phyloP scores from a whole-genome alignment of 1,140 invertebrate genomes.

The Bombus waltoni region DNA sequence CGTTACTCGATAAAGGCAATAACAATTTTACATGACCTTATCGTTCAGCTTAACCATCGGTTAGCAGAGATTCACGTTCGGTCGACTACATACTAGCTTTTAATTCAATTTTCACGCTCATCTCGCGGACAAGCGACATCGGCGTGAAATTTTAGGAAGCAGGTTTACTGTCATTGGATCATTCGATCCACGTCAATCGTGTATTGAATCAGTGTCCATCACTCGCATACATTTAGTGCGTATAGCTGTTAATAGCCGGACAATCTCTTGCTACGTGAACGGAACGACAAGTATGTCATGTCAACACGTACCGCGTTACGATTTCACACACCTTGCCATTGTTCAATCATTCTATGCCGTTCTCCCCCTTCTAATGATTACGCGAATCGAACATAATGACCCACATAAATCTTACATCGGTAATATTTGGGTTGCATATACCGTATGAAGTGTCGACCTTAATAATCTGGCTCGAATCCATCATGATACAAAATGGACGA shows the following conservation, averaged over 20 bases:
- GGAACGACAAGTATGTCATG: slow-evolving; percentile 67
- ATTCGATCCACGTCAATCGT: slow-evolving; percentile 69
- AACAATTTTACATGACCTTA: background rate
- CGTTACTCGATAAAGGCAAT: background rate
- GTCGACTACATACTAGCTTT: slow-evolving; percentile 27
- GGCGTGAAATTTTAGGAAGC: slow-evolving; percentile 47
- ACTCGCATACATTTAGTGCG: slow-evolving; percentile 58
- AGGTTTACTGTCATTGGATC: slow-evolving; percentile 68
- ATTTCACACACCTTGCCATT: slow-evolving; percentile 56
- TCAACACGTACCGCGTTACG: slow-evolving; percentile 55
- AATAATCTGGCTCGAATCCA: background rate
- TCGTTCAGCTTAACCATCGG: background rate
- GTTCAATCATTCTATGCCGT: slow-evolving; percentile 40
- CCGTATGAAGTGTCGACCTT: background rate
- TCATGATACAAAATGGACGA: background rate
- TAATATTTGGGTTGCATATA: background rate
- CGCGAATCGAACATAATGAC: slow-evolving; percentile 3
- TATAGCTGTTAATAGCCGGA: slow-evolving; percentile 61
- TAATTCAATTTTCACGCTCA: slow-evolving; percentile 58
- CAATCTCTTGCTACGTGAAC: slow-evolving; percentile 65
- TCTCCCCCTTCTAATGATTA: background rate
- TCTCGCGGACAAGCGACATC: slow-evolving; percentile 44
- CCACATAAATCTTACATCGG: slow-evolving; percentile 8
- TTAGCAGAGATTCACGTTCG: background rate
- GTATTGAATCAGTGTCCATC: slow-evolving; percentile 70